Conservation (phyloP, 53 echinoderm and acorn worm species). For the Apostichopus leukothele region DNA sequence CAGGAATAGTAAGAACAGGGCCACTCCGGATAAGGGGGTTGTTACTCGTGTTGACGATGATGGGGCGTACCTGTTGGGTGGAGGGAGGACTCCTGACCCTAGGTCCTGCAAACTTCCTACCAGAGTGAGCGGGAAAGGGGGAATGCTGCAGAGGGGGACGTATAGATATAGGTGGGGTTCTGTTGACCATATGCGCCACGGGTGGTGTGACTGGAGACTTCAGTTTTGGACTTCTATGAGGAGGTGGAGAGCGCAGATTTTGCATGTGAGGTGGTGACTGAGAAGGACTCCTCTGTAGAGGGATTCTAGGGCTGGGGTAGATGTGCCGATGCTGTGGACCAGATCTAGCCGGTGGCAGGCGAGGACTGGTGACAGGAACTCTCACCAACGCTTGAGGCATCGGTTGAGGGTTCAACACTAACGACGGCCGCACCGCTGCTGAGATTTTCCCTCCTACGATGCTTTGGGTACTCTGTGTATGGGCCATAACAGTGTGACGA, state of each 20-base stretch:
- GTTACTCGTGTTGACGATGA: constrained; percentile 24
- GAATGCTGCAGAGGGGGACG: constrained; percentile 37
- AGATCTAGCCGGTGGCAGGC: constrained; percentile 1
- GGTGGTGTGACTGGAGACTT: constrained; percentile 56
- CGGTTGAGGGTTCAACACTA: constrained; percentile 19
- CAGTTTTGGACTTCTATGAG: constrained; percentile 57
- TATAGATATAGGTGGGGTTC: constrained; percentile 22
- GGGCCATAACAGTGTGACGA: constrained; percentile 26
- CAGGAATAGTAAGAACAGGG: constrained; percentile 39
- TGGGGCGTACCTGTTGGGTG: constrained; percentile 45
- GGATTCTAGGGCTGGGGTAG: constrained; percentile 37
- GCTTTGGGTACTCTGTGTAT: constrained; percentile 24
- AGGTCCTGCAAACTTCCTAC: constrained; percentile 49
- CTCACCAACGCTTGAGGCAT: constrained; percentile 45
- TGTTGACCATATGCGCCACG: constrained; percentile 50
- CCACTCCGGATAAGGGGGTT: constrained; percentile 21
- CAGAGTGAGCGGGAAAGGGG: constrained; percentile 27
- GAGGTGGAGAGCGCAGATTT: constrained; percentile 48
- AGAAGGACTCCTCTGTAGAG: constrained; percentile 17
- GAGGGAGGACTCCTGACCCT: constrained; percentile 43
- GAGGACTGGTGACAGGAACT: constrained; percentile 27
- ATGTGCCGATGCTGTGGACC: not conserved
- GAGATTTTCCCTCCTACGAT: constrained; percentile 18
- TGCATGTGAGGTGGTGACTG: constrained; percentile 36
- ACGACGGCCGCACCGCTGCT: constrained; percentile 4